Evolutionary conservation across 2,888 invertebrate species (phyloP).

Genomic region (Epinotia ramella): DNA sequence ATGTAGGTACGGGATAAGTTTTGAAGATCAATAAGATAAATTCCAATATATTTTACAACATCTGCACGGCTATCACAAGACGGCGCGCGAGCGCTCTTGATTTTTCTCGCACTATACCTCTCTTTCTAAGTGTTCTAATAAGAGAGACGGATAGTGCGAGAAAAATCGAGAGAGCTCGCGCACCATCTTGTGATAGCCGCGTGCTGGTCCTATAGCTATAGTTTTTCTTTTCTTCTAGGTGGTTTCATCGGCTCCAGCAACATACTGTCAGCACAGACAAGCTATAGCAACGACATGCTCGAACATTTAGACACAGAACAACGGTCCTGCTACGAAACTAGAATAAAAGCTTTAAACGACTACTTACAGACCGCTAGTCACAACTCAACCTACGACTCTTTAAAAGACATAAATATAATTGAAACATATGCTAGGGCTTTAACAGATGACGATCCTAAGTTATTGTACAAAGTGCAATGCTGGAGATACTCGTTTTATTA

Average conservation of each 20-base stretch:
- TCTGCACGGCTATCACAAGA: no score
- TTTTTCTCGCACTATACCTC: no score
- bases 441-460: slow-evolving; percentile 84
- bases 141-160: no score
- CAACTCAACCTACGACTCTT: slow-evolving; percentile 73
- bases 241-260: slow-evolving; percentile 90
- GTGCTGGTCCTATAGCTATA: not conserved
- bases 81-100: no score
- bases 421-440: slow-evolving; percentile 87
- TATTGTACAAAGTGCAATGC: slow-evolving; percentile 88
- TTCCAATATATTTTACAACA: no score
- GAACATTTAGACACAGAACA: slow-evolving; percentile 87
- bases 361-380: slow-evolving; percentile 83
- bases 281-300: slow-evolving; percentile 87
- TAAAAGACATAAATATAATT: slow-evolving; percentile 84
- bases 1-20: no score
- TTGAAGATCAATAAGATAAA: no score
- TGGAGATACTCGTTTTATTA: slow-evolving; percentile 89
- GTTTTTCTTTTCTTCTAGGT: slow-evolving; percentile 68
- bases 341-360: slow-evolving; percentile 86
- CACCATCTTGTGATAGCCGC: no score
- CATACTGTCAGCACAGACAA: slow-evolving; percentile 87
- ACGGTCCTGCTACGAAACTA: slow-evolving; percentile 86
- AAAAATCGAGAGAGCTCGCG: no score
- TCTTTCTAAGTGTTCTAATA: no score